Conservation (phyloP, 2,797 vertebrate genomes). For the Hapalemur alaotrensis region DNA sequence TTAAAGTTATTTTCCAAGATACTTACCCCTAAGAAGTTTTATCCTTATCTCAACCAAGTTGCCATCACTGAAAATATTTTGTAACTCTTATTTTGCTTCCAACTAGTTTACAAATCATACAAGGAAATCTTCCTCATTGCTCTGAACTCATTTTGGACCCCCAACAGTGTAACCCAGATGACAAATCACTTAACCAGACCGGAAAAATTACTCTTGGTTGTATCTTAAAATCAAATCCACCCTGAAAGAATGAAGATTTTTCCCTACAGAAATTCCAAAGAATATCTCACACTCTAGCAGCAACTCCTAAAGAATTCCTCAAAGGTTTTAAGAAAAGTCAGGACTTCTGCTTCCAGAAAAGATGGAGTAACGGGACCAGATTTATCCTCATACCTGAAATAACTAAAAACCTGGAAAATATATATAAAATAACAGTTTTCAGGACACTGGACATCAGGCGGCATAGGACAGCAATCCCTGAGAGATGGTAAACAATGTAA, state of each 20-base stretch:
- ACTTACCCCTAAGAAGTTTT: background rate
- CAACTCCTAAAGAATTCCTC: slow-evolving; percentile 43
- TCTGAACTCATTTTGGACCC: slow-evolving; percentile 7
- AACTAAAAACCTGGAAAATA: background rate
- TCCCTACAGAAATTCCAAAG: slow-evolving; percentile 46
- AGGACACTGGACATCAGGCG: background rate
- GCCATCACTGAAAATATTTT: slow-evolving; percentile 16
- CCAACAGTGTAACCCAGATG: slow-evolving; percentile 13
- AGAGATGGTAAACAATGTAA: background rate
- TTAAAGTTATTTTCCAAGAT: slow-evolving; percentile 20
- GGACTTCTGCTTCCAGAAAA: slow-evolving; percentile 19
- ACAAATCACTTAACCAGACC: slow-evolving; percentile 45
- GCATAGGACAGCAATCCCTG: background rate
- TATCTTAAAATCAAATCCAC: slow-evolving; percentile 41
- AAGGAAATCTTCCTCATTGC: slow-evolving; percentile 19
- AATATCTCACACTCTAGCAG: slow-evolving; percentile 11
- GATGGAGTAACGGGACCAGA: background rate
- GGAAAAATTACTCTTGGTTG: slow-evolving; percentile 26
- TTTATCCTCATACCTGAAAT: background rate
- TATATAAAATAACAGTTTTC: background rate
- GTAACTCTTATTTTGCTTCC: slow-evolving; percentile 12
- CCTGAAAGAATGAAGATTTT: slow-evolving; percentile 32
- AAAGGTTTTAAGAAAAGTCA: slow-evolving; percentile 43
- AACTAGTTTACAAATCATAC: slow-evolving; percentile 31
- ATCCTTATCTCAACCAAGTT: background rate